Percentiles rank a stretch among this genome's conserved stretches.
These are phyloP conservation scores for Charina bottae DNA, from an alignment of 2,113 vertebrate genomes.

Conservation along the genomic window DNA sequence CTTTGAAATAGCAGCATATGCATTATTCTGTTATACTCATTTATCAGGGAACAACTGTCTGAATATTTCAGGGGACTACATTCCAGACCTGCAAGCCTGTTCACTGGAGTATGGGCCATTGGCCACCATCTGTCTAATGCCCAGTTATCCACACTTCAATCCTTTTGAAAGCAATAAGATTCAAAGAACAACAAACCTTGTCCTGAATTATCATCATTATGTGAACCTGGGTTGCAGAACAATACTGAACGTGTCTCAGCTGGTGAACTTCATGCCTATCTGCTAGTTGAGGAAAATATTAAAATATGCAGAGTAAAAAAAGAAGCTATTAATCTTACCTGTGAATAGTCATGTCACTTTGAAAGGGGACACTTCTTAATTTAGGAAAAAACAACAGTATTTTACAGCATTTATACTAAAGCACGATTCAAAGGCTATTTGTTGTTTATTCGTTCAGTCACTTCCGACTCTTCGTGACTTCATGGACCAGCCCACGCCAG, in stretches of 20 bases:
- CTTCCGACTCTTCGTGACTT: too few species aligned
- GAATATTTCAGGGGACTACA: slow-evolving; percentile 3
- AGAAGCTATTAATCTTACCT: not conserved
- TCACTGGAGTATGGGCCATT: slow-evolving; percentile 32
- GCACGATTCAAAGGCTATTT: not conserved
- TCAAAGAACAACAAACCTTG: slow-evolving; percentile 13
- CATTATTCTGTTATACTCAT: slow-evolving; percentile 20
- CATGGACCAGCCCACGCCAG: too few species aligned
- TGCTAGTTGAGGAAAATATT: not conserved
- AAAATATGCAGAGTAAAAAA: not conserved
- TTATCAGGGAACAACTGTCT: slow-evolving; percentile 19
- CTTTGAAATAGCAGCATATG: not conserved
- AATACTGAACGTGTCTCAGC: not conserved
- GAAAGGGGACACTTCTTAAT: not conserved
- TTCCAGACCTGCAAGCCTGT: not conserved
- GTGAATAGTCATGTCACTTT: not conserved
- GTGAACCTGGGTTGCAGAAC: not conserved
- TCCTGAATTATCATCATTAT: slow-evolving; percentile 13
- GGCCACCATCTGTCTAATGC: slow-evolving; percentile 23
- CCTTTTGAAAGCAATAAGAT: slow-evolving; percentile 18
- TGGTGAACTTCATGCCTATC: not conserved
- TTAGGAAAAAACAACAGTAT: not conserved
- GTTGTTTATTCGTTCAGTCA: too few species aligned
- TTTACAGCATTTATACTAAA: not conserved
- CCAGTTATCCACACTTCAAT: slow-evolving; percentile 6